phyloP scores from a whole-genome alignment of 1,140 invertebrate genomes.

The Drosophila ananassae region DNA sequence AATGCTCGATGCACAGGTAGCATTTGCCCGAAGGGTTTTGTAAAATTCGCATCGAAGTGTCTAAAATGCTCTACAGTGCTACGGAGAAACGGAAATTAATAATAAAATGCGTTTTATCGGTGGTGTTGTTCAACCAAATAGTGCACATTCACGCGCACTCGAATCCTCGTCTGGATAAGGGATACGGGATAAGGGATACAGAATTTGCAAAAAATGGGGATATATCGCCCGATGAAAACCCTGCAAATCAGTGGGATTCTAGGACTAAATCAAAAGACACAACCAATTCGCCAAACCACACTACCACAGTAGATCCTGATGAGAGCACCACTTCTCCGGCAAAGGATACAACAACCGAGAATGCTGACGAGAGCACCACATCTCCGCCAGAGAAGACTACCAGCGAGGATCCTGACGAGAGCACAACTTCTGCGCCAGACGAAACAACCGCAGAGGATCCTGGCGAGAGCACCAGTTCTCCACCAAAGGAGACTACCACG shows the following conservation, averaged over 20 bases:
- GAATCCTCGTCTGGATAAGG: background rate
- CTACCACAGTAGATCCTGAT: background rate
- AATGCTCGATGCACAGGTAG: slow-evolving; percentile 20
- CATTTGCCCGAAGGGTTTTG: slow-evolving; percentile 25
- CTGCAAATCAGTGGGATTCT: no score
- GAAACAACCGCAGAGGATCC: background rate
- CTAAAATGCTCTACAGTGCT: background rate
- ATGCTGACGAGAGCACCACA: background rate
- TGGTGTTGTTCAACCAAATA: slow-evolving; percentile 7
- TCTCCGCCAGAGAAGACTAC: no score
- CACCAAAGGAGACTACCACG: no score
- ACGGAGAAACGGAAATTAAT: background rate
- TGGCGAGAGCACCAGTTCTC: no score
- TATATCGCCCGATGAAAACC: background rate
- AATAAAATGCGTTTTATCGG: background rate
- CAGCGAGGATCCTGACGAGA: no score
- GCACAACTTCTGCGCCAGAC: background rate
- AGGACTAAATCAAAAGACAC: no score
- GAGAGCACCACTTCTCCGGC: background rate
- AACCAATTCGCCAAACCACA: no score
- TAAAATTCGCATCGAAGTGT: slow-evolving; percentile 18
- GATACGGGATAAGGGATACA: background rate
- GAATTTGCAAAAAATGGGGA: background rate
- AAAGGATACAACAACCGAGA: background rate
- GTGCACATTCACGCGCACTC: background rate